A percentile compares a stretch with the other conserved stretches of the same genome.
Evolutionary conservation across 1,140 invertebrate species (phyloP).

Genomic region (Telenomus remus): DNA sequence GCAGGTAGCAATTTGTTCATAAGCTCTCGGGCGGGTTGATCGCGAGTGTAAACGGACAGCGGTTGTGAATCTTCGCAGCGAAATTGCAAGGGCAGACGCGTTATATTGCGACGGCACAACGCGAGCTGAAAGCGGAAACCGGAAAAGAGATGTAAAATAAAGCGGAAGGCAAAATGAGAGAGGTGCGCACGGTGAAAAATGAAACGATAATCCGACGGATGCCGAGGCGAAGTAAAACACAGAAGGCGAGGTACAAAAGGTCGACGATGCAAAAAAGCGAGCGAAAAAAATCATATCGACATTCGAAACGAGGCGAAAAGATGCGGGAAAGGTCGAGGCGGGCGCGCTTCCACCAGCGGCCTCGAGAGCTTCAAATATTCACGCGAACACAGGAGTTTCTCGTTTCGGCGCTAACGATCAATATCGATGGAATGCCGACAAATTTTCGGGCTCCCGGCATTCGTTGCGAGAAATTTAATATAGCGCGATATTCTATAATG

Average conservation of each 20-base stretch:
- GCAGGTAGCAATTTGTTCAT: constrained; percentile 1
- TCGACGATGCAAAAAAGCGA: constrained; percentile 32
- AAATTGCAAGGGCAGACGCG: constrained; percentile 31
- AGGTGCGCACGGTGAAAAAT: constrained; percentile 37
- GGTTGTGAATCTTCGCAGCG: constrained; percentile 32
- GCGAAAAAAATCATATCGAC: constrained; percentile 55
- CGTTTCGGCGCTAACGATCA: constrained; percentile 54
- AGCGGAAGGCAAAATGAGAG: constrained; percentile 29
- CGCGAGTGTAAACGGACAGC: constrained; percentile 21
- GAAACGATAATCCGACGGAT: constrained; percentile 48
- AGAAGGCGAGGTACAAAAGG: constrained; percentile 28
- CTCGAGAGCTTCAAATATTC: constrained; percentile 56
- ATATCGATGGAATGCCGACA: constrained; percentile 57
- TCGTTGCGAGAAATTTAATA: constrained; percentile 58
- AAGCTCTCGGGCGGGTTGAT: constrained; percentile 11
- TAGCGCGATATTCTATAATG: constrained; percentile 58
- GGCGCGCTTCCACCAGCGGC: constrained; percentile 15
- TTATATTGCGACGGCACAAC: constrained; percentile 23
- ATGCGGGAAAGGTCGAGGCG: constrained; percentile 51
- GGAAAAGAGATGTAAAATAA: constrained; percentile 29
- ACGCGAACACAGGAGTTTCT: constrained; percentile 56
- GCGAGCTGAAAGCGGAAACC: constrained; percentile 6
- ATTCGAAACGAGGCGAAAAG: constrained; percentile 56
- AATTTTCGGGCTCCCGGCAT: constrained; percentile 58
- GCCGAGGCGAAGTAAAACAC: constrained; percentile 32